Evolutionary conservation across 2,113 vertebrate species (phyloP), one percentile per base, ranked within the genome.

Genomic region (Nerophis lumbriciformis): DNA sequence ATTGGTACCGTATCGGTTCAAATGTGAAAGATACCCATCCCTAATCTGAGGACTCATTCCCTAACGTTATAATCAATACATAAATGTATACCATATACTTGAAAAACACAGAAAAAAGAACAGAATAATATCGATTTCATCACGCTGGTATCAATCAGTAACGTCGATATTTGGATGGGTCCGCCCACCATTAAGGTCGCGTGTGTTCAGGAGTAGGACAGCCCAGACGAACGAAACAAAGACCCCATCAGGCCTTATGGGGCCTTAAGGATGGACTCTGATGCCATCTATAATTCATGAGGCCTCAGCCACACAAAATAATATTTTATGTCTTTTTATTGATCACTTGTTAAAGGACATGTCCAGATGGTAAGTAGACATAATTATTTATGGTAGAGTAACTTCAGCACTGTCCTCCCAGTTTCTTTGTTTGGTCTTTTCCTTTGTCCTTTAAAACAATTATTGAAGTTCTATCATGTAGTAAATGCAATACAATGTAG

Each of bases 171-270:
- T 28, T 28, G 28, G 28, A 28, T 28, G 39, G 9, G 3, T 42
- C 8, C 1, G 39, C 39, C 39, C 39, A 5, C 42, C 5, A 4
- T 11, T 4, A 12, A 11, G 38, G 15, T 39, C 14, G 14, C n/a
- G 53, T 11, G 12, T 45, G 42, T 45, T 45, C 0, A 8, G 38
- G n/a, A n/a, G n/a, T n/a, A n/a, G n/a, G 3, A 38, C 53, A n/a
- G 35, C n/a, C n/a, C 8, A 39, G 36, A 38, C 15, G 4, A 42
- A 42, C 5, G 16, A 56, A 8, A 56, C 54, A 56, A 56, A 56
- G 54, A 56, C 37, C 54, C 54, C 54, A 12, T 19, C 37, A 11
- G 16, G 9, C 54, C 54, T 56, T 42, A 56, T 57, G 38, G 39
- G 1, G 16, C n/a, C 11, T 56, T 39, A 15, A 39, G 15, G 53